Evolutionary conservation across 1,140 invertebrate genomes (phyloP).

Genomic region (Diorhabda sublineata): DNA sequence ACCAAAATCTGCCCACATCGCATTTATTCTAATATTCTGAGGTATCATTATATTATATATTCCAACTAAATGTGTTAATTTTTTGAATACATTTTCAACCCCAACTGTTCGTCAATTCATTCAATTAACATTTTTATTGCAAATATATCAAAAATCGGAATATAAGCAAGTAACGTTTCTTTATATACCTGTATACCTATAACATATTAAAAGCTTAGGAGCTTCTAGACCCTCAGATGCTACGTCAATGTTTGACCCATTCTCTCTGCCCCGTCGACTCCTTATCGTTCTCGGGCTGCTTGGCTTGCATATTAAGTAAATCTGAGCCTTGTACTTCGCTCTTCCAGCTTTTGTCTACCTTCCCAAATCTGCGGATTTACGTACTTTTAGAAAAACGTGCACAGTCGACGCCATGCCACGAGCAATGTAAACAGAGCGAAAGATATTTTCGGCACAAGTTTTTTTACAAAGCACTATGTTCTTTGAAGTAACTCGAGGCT

Average conservation of each 20-base stretch:
- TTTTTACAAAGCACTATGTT: background rate
- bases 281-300: background rate
- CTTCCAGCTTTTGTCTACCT: constrained; percentile 17
- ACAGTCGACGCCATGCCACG: background rate
- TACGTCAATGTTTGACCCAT: background rate
- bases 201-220: too few species aligned
- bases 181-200: too few species aligned
- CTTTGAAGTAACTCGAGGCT: background rate
- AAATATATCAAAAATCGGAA: too few species aligned
- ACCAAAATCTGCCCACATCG: too few species aligned
- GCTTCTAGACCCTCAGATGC: too few species aligned
- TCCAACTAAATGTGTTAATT: too few species aligned
- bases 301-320: constrained; percentile 17
- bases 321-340: constrained; percentile 17
- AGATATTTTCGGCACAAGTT: background rate
- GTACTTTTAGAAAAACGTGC: constrained; percentile 15
- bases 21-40: too few species aligned
- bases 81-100: too few species aligned
- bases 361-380: constrained; percentile 16
- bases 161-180: too few species aligned
- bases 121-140: too few species aligned
- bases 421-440: background rate
- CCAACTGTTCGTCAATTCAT: too few species aligned
- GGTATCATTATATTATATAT: too few species aligned
- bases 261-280: background rate